These are phyloP conservation scores for Callospermophilus lateralis DNA, from an alignment of 2,113 vertebrate genomes.

Conservation along the genomic window DNA sequence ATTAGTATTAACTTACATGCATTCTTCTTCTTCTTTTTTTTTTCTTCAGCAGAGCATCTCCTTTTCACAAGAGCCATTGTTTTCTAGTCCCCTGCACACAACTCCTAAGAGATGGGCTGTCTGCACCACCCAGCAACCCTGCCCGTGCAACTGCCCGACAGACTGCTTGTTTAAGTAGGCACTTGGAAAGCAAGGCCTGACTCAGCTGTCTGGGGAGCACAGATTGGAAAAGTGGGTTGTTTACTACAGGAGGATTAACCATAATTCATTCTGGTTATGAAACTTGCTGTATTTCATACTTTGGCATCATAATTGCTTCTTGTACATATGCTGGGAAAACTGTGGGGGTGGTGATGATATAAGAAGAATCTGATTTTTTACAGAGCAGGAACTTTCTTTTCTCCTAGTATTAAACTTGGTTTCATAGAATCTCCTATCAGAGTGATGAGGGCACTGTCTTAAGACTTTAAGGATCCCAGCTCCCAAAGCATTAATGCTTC, in stretches of 20 bases:
- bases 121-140: too few relatives aligned
- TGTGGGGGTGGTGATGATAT: neutral
- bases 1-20: slow-evolving; percentile 47
- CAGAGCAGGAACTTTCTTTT: neutral
- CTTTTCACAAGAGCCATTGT: slow-evolving; percentile 28
- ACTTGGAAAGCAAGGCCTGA: slow-evolving; percentile 47
- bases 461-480: neutral
- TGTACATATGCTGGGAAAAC: slow-evolving; percentile 18
- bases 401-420: slow-evolving; percentile 1
- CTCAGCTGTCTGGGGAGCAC: slow-evolving; percentile 43
- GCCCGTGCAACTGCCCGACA: neutral
- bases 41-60: neutral
- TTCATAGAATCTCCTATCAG: neutral
- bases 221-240: slow-evolving; percentile 57
- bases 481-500: neutral
- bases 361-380: slow-evolving; percentile 9
- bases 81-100: slow-evolving; percentile 21
- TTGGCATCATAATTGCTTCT: slow-evolving; percentile 30
- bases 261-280: slow-evolving; percentile 37
- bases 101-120: neutral
- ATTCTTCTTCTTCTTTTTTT: neutral
- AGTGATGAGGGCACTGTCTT: neutral
- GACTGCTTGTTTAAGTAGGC: slow-evolving; percentile 55
- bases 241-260: slow-evolving; percentile 29
- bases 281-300: slow-evolving; percentile 21